These are phyloP conservation scores for Agriopis marginaria DNA, from an alignment of 2,888 invertebrate species.

Conservation along the genomic window DNA sequence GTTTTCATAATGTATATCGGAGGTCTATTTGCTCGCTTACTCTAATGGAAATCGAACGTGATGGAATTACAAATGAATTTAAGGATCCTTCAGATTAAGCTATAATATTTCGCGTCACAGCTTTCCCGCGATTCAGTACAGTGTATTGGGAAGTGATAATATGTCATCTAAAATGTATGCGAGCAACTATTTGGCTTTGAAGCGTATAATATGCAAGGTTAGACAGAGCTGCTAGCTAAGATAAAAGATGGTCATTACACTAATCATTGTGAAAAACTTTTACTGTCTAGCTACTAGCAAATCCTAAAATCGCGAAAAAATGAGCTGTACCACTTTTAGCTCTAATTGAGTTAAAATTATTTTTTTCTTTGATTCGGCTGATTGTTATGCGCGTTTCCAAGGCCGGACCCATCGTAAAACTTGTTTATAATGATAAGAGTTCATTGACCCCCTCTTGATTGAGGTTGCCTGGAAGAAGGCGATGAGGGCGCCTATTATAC, in stretches of 20 bases:
- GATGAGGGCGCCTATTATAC: too few relatives aligned
- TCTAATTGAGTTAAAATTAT: too few relatives aligned
- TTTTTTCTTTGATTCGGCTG: too few relatives aligned
- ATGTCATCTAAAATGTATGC: too few relatives aligned
- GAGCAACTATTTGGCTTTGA: too few relatives aligned
- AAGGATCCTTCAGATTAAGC: background rate
- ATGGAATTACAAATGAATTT: constrained; percentile 32
- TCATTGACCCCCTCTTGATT: background rate
- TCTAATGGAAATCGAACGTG: constrained; percentile 43
- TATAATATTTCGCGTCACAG: background rate
- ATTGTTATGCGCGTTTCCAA: background rate
- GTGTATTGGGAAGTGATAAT: background rate
- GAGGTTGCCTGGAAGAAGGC: too few relatives aligned
- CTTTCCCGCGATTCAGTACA: background rate
- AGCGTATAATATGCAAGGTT: too few relatives aligned
- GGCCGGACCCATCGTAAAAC: background rate
- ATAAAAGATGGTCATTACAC: background rate
- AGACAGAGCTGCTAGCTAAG: background rate
- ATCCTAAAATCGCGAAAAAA: too few relatives aligned
- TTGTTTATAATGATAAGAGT: background rate
- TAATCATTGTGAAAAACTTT: background rate
- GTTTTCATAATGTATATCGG: constrained; percentile 34
- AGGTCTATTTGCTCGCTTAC: constrained; percentile 29
- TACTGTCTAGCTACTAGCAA: background rate
- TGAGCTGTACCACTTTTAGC: background rate